These are phyloP conservation scores for Tethea ocularis DNA, from an alignment of 2,888 invertebrate species.

Conservation along the genomic window DNA sequence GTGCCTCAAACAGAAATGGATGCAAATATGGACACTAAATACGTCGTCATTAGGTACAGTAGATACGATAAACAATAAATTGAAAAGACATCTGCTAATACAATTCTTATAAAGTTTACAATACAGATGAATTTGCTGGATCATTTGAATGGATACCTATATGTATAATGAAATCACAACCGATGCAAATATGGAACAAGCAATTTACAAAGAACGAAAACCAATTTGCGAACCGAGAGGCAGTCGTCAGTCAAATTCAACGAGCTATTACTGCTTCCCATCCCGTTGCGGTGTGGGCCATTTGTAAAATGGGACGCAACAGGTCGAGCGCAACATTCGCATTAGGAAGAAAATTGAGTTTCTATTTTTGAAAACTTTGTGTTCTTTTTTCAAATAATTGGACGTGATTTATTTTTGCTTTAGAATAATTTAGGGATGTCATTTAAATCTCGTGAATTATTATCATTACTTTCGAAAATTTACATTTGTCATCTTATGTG, in stretches of 20 bases:
- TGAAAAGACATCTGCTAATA: too few species aligned
- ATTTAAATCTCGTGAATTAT: conserved; percentile 22
- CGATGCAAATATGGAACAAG: conserved; percentile 49
- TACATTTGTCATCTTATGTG: conserved; percentile 46
- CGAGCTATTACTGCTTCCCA: conserved; percentile 63
- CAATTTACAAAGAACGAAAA: conserved; percentile 59
- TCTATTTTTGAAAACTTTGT: conserved; percentile 19
- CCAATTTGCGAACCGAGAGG: conserved; percentile 56
- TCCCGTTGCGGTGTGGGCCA: conserved; percentile 30
- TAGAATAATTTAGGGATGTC: conserved; percentile 14
- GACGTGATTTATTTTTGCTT: conserved; percentile 14
- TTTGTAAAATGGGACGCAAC: conserved; percentile 50
- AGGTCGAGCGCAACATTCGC: conserved; percentile 9
- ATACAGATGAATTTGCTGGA: not conserved
- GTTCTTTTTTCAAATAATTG: not conserved
- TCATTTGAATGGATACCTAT: not conserved
- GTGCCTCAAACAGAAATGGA: not conserved
- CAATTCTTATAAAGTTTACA: not conserved
- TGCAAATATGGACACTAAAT: not conserved
- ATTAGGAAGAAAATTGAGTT: conserved; percentile 16
- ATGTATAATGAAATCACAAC: conserved; percentile 31
- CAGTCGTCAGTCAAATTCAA: conserved; percentile 57
- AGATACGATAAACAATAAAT: not conserved
- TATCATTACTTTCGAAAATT: conserved; percentile 46
- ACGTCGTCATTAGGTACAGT: too few species aligned